Evolutionary conservation across 1,140 invertebrate species (phyloP).

Genomic region (Pseudoatta argentina): DNA sequence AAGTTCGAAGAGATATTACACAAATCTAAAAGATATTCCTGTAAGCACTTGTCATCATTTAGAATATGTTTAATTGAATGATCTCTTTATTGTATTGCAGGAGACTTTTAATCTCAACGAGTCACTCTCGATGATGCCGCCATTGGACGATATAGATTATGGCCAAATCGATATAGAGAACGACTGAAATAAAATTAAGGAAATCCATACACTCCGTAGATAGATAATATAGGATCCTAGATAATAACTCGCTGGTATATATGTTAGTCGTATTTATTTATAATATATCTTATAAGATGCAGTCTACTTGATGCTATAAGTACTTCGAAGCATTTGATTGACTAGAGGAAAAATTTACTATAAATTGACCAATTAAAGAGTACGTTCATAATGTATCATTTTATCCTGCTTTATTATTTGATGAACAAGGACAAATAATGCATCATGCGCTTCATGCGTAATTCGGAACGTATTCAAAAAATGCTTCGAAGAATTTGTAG

Average conservation of each 20-base stretch:
- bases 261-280: slow-evolving; percentile 66
- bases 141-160: slow-evolving; percentile 79
- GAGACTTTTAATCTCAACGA: slow-evolving; percentile 84
- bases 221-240: slow-evolving; percentile 44
- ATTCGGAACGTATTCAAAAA: no score
- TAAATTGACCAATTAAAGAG: no score
- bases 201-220: slow-evolving; percentile 7
- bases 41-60: not conserved
- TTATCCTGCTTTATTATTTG: no score
- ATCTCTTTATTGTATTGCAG: slow-evolving; percentile 76
- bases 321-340: no score
- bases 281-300: slow-evolving; percentile 27
- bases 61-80: not conserved
- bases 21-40: not conserved
- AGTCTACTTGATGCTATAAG: no score
- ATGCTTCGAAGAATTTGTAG: no score
- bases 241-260: slow-evolving; percentile 18
- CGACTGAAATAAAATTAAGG: slow-evolving; percentile 73
- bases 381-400: no score
- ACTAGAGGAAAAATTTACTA: no score
- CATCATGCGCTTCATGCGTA: no score
- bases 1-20: not conserved
- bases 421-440: no score
- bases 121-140: slow-evolving; percentile 79
- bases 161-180: slow-evolving; percentile 80